phyloP scores from a whole-genome alignment of 2,888 invertebrate genomes.

The Eremobia ochroleuca region DNA sequence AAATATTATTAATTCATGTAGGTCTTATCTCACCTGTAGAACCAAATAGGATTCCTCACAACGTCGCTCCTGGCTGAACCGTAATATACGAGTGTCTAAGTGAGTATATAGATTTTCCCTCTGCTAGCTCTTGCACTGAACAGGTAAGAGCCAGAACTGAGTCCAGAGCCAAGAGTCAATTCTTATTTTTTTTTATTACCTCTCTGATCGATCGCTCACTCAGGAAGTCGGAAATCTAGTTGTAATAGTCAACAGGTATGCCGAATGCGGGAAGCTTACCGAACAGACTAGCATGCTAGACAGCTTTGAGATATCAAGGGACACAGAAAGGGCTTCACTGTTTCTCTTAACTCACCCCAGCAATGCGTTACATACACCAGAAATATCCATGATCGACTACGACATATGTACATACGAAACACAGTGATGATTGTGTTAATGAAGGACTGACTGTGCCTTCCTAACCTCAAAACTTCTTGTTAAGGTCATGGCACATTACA shows the following conservation, averaged over 20 bases:
- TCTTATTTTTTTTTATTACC: too few species aligned
- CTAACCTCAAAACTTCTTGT: neutral
- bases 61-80: neutral
- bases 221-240: neutral
- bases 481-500: too few species aligned
- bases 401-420: neutral
- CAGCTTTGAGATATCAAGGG: neutral
- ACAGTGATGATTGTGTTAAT: neutral
- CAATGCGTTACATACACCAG: neutral
- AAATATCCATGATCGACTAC: neutral
- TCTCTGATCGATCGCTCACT: neutral
- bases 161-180: too few species aligned
- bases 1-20: neutral
- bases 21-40: neutral
- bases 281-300: neutral
- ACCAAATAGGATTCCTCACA: neutral
- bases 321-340: neutral
- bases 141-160: too few species aligned
- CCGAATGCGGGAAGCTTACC: neutral
- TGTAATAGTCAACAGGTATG: neutral
- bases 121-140: neutral
- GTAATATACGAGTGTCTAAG: too few species aligned
- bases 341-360: neutral
- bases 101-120: neutral
- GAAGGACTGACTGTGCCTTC: neutral